Percentiles rank a stretch among this genome's conserved stretches.
phyloP scores from a whole-genome alignment of 1,140 invertebrate species.

The Nilaparvata lugens region DNA sequence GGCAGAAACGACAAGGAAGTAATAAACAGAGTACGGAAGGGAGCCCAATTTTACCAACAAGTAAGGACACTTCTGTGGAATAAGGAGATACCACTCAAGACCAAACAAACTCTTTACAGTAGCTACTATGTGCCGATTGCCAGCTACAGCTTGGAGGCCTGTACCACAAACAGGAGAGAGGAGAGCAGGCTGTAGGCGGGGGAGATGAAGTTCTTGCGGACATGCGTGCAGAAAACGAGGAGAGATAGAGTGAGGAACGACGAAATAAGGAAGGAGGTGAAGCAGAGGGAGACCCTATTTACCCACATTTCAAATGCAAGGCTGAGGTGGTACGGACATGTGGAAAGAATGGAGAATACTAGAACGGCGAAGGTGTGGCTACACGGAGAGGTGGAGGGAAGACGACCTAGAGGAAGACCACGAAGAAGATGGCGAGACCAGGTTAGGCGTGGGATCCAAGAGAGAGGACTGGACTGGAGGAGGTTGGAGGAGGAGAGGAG shows the following conservation, averaged over 20 bases:
- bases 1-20: no score
- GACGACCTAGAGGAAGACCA: constrained; percentile 6
- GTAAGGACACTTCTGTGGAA: background rate
- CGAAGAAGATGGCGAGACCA: constrained; percentile 3
- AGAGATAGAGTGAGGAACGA: constrained; percentile 9
- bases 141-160: constrained; percentile 6
- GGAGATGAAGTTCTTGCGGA: constrained; percentile 8
- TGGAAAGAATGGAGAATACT: no score
- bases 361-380: background rate
- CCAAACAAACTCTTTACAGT: background rate
- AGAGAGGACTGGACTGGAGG: no score
- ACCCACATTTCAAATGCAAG: constrained; percentile 5
- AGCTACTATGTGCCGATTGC: background rate
- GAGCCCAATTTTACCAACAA: no score
- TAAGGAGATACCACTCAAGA: background rate
- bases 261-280: constrained; percentile 2
- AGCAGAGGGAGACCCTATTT: background rate
- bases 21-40: no score
- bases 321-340: constrained; percentile 7
- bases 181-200: background rate
- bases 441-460: no score
- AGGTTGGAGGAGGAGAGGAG: no score
- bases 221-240: constrained; percentile 2
- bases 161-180: constrained; percentile 1
- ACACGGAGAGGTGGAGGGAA: background rate